A percentile compares a stretch with the other conserved stretches of the same genome.
phyloP scores from a whole-genome alignment of 2,797 vertebrate genomes.

The Ambastaia sidthimunki region DNA sequence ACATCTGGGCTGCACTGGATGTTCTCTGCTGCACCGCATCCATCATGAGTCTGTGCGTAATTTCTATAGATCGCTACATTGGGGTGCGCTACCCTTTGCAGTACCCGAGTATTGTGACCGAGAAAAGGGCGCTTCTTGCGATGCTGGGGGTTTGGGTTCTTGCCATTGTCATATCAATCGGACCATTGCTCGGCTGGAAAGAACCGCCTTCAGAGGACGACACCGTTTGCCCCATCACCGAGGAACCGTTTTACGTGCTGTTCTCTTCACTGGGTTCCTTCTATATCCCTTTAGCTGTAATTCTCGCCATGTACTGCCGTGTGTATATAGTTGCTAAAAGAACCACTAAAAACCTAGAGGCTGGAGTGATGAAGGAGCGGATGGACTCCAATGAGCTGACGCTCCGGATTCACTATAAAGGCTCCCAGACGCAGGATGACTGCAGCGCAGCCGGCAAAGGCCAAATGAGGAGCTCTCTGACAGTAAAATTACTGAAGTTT shows the following conservation, averaged over 20 bases:
- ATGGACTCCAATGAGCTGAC: slow-evolving; percentile 94
- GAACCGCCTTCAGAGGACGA: slow-evolving; percentile 92
- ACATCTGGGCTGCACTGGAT: slow-evolving; percentile 97
- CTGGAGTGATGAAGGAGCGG: slow-evolving; percentile 94
- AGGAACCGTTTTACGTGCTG: slow-evolving; percentile 95
- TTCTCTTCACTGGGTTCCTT: slow-evolving; percentile 97
- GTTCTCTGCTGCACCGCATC: slow-evolving; percentile 97
- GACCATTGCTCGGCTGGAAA: slow-evolving; percentile 96
- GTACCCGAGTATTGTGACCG: slow-evolving; percentile 94
- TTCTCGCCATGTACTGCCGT: slow-evolving; percentile 94
- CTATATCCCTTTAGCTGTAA: slow-evolving; percentile 93
- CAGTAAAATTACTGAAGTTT: slow-evolving; percentile 93
- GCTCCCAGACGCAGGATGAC: slow-evolving; percentile 85
- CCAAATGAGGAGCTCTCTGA: slow-evolving; percentile 88
- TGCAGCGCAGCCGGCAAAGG: slow-evolving; percentile 73
- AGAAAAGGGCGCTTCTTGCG: slow-evolving; percentile 88
- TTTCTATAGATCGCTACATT: slow-evolving; percentile 96
- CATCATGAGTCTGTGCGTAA: slow-evolving; percentile 95
- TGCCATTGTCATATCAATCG: slow-evolving; percentile 93
- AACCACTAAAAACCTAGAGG: slow-evolving; percentile 96
- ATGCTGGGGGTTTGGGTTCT: slow-evolving; percentile 91
- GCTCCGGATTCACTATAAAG: slow-evolving; percentile 91
- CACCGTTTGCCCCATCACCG: slow-evolving; percentile 89
- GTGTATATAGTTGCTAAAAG: slow-evolving; percentile 95
- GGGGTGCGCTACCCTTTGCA: slow-evolving; percentile 94